A percentile compares a stretch with the other conserved stretches of the same genome.
phyloP scores from a whole-genome alignment of 2,797 vertebrate genomes.

The Catamblyrhynchus diadema region DNA sequence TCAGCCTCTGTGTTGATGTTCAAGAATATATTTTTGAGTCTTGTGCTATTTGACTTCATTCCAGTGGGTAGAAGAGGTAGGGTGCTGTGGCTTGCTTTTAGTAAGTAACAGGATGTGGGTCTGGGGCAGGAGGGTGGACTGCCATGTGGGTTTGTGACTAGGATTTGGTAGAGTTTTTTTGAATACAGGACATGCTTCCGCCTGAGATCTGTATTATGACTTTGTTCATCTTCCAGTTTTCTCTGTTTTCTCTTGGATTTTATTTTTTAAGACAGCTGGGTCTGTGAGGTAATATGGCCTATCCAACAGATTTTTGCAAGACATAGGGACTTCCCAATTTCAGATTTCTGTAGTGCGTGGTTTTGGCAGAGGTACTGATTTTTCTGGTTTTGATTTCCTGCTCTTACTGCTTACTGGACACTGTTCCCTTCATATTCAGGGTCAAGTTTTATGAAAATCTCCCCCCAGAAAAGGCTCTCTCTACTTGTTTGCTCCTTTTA shows the following conservation, averaged over 20 bases:
- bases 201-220: background rate
- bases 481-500: background rate
- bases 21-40: conserved; percentile 44
- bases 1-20: background rate
- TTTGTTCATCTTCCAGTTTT: background rate
- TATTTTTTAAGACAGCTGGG: background rate
- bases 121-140: background rate
- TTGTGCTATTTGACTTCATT: conserved; percentile 18
- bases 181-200: background rate
- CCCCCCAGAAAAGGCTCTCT: background rate
- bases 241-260: background rate
- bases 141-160: background rate
- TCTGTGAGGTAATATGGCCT: background rate
- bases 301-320: background rate
- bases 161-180: background rate
- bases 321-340: background rate
- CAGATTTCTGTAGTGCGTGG: background rate
- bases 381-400: background rate
- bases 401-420: background rate
- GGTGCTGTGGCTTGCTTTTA: conserved; percentile 32
- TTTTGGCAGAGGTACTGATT: background rate
- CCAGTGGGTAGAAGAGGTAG: background rate
- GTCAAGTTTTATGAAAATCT: background rate
- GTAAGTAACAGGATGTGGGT: conserved; percentile 56
- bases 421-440: background rate